Conservation (phyloP, 2,797 vertebrate genomes). For the Rhincodon typus region DNA sequence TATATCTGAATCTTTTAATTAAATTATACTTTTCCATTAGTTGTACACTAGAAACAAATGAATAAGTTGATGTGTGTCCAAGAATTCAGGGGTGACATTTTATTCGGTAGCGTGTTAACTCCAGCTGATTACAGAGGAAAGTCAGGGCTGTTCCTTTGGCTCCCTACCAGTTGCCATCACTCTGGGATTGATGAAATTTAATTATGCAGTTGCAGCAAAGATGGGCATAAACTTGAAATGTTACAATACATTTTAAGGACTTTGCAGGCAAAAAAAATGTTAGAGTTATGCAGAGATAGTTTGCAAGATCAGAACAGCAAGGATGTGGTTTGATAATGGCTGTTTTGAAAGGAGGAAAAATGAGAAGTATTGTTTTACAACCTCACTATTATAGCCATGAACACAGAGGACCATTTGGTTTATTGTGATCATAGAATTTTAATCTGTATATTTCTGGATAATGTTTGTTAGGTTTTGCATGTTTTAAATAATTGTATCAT, state of each 20-base stretch:
- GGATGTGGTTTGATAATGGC: too few relatives aligned
- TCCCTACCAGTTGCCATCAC: too few relatives aligned
- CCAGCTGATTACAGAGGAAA: background rate
- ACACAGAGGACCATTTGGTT: background rate
- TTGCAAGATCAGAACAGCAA: too few relatives aligned
- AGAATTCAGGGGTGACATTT: background rate
- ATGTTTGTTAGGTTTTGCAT: background rate
- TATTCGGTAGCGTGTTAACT: background rate
- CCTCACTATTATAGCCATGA: background rate
- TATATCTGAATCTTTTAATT: background rate
- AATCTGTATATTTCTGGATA: background rate
- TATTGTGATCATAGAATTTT: background rate
- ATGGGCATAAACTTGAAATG: too few relatives aligned
- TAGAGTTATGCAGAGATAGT: too few relatives aligned
- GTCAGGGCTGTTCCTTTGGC: background rate
- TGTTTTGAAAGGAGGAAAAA: too few relatives aligned
- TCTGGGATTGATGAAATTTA: background rate
- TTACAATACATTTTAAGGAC: too few relatives aligned
- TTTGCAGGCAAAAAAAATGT: too few relatives aligned
- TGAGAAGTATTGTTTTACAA: background rate
- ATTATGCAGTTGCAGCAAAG: background rate
- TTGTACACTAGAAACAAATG: too few relatives aligned
- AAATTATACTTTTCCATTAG: background rate
- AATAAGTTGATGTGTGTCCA: background rate
- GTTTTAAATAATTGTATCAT: background rate